phyloP scores from a whole-genome alignment of 2,113 vertebrate species.

The Trematocara zebra region DNA sequence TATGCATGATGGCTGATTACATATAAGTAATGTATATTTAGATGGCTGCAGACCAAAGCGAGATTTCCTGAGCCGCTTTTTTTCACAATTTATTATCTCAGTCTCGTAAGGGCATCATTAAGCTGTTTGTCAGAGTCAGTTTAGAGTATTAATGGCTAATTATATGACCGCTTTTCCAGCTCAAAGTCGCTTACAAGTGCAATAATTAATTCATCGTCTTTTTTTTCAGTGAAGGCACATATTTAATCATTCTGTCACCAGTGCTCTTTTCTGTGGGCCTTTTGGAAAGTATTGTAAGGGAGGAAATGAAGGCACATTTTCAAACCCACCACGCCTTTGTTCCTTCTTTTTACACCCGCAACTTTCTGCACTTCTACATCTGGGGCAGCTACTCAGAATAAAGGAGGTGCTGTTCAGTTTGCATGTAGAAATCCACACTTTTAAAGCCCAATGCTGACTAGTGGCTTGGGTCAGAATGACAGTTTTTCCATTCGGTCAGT shows the following conservation, averaged over 20 bases:
- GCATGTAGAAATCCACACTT: neutral
- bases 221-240: neutral
- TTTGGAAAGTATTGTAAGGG: slow-evolving; percentile 9
- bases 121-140: slow-evolving; percentile 19
- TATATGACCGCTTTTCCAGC: neutral
- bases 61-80: slow-evolving; percentile 16
- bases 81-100: slow-evolving; percentile 31
- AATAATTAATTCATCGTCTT: slow-evolving; percentile 5
- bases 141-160: neutral
- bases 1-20: slow-evolving; percentile 39
- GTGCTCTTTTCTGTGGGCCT: neutral
- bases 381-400: neutral
- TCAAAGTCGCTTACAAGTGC: neutral
- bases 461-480: neutral
- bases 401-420: neutral
- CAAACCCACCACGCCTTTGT: neutral
- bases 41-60: neutral
- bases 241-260: slow-evolving; percentile 16
- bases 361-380: neutral
- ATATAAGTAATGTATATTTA: slow-evolving; percentile 42
- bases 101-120: slow-evolving; percentile 3
- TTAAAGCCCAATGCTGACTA: neutral
- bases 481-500: neutral
- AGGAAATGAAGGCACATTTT: slow-evolving; percentile 21
- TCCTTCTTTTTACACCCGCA: neutral